A percentile compares a stretch with the other conserved stretches of the same genome.
Evolutionary conservation across 2,113 vertebrate genomes (phyloP).

Genomic region (Miniopterus natalensis): DNA sequence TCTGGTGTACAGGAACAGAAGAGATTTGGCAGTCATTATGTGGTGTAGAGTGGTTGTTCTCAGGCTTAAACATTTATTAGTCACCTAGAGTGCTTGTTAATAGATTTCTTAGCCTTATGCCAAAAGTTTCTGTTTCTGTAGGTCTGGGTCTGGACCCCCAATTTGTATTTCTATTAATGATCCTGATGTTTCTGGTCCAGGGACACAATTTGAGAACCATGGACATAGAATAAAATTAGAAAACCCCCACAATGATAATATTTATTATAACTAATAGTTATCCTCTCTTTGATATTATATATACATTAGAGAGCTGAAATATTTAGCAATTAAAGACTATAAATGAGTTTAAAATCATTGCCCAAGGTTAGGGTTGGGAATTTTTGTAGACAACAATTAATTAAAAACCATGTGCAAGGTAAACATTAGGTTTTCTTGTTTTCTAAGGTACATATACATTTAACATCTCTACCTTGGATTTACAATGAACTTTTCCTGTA

Average conservation of each 20-base stretch:
- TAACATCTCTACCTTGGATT: neutral
- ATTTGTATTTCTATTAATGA: neutral
- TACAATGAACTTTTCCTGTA: neutral
- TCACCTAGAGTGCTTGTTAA: neutral
- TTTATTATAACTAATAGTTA: neutral
- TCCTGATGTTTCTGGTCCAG: neutral
- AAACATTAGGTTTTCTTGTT: constrained; percentile 3
- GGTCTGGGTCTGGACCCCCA: neutral
- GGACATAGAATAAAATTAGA: neutral
- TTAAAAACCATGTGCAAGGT: neutral
- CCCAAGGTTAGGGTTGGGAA: neutral
- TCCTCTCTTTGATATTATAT: neutral
- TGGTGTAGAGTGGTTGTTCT: neutral
- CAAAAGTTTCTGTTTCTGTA: neutral
- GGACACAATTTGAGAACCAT: neutral
- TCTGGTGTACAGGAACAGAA: neutral
- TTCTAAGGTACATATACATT: neutral
- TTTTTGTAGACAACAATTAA: neutral
- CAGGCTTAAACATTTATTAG: neutral
- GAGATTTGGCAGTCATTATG: neutral
- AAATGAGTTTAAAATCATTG: constrained; percentile 2
- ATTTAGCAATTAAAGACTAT: constrained; percentile 29
- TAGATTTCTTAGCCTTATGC: neutral
- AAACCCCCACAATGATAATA: neutral
- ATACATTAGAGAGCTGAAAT: neutral